Evolutionary conservation across 2,888 invertebrate species (phyloP).

Genomic region (Spilarctia lutea): DNA sequence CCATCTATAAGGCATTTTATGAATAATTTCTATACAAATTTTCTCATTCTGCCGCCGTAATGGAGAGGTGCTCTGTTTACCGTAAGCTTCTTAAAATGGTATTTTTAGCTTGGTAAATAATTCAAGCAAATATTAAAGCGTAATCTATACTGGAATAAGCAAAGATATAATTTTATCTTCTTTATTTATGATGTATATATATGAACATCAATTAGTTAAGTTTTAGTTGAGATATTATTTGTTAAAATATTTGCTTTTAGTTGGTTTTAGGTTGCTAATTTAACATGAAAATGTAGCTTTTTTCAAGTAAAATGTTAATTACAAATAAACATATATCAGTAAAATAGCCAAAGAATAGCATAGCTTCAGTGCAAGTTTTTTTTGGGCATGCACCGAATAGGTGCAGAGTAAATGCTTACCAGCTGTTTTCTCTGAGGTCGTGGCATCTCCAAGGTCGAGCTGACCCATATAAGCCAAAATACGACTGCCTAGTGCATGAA

Average conservation of each 20-base stretch:
- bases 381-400: too few species aligned
- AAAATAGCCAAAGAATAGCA: too few species aligned
- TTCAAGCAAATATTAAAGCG: conserved; percentile 21
- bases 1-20: conserved; percentile 54
- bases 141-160: conserved; percentile 9
- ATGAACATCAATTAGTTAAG: not conserved
- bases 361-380: too few species aligned
- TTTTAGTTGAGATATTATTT: not conserved
- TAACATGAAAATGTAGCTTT: not conserved
- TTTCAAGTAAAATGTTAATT: not conserved
- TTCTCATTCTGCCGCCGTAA: conserved; percentile 48
- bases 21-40: conserved; percentile 57
- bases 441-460: not conserved
- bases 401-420: too few species aligned
- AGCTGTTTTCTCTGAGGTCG: too few species aligned
- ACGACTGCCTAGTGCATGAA: too few species aligned
- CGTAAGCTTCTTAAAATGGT: conserved; percentile 46
- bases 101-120: conserved; percentile 43
- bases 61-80: conserved; percentile 40
- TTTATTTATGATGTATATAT: too few species aligned
- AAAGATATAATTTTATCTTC: not conserved
- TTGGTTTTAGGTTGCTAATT: not conserved
- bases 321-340: not conserved
- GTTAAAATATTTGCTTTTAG: not conserved
- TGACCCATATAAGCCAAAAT: too few species aligned